Base-by-base conservation (phyloP, 2,797 vertebrate species). In the Brachymystax lenok region DNA sequence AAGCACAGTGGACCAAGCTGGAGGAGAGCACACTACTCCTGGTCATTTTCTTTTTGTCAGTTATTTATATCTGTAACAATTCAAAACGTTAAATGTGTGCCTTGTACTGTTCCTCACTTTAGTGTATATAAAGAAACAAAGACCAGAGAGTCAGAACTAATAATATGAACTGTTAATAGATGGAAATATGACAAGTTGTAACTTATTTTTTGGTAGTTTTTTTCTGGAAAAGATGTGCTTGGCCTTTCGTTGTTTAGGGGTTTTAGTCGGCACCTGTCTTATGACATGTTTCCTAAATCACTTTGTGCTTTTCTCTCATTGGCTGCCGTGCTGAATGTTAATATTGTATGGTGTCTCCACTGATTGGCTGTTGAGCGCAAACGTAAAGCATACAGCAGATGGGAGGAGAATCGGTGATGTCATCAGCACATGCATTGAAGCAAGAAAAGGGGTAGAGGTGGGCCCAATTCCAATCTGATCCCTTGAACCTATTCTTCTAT, bases 21-120 rank as follows among this genome's bases (percentile, higher is more conserved):
- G 79, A 86, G 79, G 80, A 77, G 80, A 90, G 87, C 88, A 86
- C 87, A 88, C 83, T 77, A 88, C 82, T 86, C 85, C 83, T 88
- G 81, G 69, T 68, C 19, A 83, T 81, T 72, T 63, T 13, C 21
- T 46, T 83, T 83, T 79, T 79, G 79, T 90, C 68, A 77, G 85
- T 92, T 93, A 92, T 94, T 94, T 94, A 94, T 93, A 91, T 88
- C 89, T 91, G 86, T 90, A 30, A 91, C 86, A 85, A 89, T 86
- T 90, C 88, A 86, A 82, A 75, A 91, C 85, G 87, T 91, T 93
- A 93, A 92, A 95, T 94, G 94, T 95, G 96, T 98, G 97, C 97
- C 97, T 98, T 97, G 95, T 96, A 95, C 95, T 96, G 95, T 97
- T 93, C 93, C 88, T 91, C 90, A 95, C 94, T 95, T 95, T 94